phyloP scores from a whole-genome alignment of 2,888 invertebrate species.

The Abscondita cerata region DNA sequence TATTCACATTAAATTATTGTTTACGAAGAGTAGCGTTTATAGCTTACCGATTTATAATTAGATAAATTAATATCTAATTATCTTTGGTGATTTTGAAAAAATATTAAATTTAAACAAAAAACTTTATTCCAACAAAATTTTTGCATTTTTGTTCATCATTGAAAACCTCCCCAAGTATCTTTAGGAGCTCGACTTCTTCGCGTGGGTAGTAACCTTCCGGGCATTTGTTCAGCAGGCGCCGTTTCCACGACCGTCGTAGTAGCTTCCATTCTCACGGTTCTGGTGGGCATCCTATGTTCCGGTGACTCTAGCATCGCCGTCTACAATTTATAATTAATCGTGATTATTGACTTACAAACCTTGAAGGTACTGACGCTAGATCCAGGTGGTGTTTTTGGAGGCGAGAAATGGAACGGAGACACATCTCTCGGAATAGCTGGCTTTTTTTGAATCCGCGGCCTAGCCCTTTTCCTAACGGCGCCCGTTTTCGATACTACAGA shows the following conservation, averaged over 20 bases:
- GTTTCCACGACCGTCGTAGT: not conserved
- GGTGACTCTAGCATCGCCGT: no score
- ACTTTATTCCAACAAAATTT: no score
- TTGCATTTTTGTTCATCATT: constrained; percentile 3
- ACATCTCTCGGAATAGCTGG: not conserved
- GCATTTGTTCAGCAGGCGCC: not conserved
- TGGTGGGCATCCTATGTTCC: no score
- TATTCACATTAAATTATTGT: no score
- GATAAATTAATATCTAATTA: no score
- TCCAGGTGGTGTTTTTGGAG: constrained; percentile 33
- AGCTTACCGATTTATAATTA: no score
- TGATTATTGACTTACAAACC: no score
- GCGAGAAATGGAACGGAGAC: constrained; percentile 42
- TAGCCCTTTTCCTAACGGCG: constrained; percentile 21
- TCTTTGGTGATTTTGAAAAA: no score
- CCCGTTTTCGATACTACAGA: constrained; percentile 23
- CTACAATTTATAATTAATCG: no score
- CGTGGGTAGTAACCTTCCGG: constrained; percentile 1
- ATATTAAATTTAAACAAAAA: no score
- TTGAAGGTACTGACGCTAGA: not conserved
- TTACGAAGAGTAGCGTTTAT: no score
- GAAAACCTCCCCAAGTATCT: constrained; percentile 51
- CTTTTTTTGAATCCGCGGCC: constrained; percentile 16
- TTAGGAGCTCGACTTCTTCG: constrained; percentile 42
- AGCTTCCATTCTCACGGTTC: not conserved